phyloP scores from a whole-genome alignment of 2,797 vertebrate genomes.

The Telmatherina bonti region DNA sequence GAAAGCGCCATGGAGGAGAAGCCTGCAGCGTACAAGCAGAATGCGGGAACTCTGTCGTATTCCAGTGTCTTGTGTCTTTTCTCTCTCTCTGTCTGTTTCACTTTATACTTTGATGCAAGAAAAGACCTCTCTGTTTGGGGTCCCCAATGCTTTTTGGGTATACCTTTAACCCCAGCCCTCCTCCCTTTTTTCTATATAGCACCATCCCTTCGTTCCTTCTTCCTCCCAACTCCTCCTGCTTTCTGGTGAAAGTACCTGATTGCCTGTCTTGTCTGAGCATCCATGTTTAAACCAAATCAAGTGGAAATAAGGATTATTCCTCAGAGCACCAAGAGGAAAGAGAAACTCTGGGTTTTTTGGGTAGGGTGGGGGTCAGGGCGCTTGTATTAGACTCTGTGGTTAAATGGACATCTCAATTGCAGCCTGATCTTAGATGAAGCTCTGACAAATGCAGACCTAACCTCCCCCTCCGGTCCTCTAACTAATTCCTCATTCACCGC shows the following conservation, averaged over 20 bases:
- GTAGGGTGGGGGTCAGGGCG: constrained; percentile 26
- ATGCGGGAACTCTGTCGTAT: constrained; percentile 39
- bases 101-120: constrained; percentile 55
- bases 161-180: constrained; percentile 44
- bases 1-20: constrained; percentile 22
- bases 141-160: constrained; percentile 53
- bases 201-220: constrained; percentile 50
- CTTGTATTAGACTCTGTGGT: constrained; percentile 50
- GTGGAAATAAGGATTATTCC: constrained; percentile 53
- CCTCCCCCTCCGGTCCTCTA: constrained; percentile 39
- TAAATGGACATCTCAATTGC: constrained; percentile 96
- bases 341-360: constrained; percentile 54
- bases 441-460: constrained; percentile 54
- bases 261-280: constrained; percentile 99
- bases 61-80: constrained; percentile 43
- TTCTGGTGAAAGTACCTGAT: constrained; percentile 98
- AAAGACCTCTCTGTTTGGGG: constrained; percentile 52
- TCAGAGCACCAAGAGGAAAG: constrained; percentile 53
- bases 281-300: constrained; percentile 77
- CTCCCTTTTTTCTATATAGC: constrained; percentile 40
- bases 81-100: constrained; percentile 37
- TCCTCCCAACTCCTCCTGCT: constrained; percentile 80
- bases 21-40: constrained; percentile 31
- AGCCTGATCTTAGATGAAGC: constrained; percentile 96
- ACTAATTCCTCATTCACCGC: constrained; percentile 49